Base-by-base conservation (phyloP, 2,888 invertebrate genomes). In the Drosophila algonquin region DNA sequence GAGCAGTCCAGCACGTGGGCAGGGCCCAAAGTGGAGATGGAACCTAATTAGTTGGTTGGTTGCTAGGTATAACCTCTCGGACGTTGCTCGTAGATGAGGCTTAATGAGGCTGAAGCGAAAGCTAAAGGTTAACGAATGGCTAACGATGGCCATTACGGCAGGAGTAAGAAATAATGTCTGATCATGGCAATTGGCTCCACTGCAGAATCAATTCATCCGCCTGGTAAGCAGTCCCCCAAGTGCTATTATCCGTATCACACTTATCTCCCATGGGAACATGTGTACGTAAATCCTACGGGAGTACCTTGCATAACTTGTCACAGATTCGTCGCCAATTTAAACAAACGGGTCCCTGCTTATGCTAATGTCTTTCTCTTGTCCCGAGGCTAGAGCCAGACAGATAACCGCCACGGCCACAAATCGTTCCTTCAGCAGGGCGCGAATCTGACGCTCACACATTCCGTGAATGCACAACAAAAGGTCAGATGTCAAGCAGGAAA, bases 121-220 rank as follows among this genome's bases (percentile, higher is more conserved):
- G 79, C 80, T 46, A 75, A 73, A 80, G 79, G 83, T 74, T 82
- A 82, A 82, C 83, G 79, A 73, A 65, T 65, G 58, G 60, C 77
- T 48, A 80, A 73, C 71, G 73, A 44, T 56, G 61, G 54, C 68
- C 79, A 77, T 81, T 81, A 81, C 53, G 56, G 16, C 72, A 47
- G 53, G 32, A 7, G 40, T 14, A 40, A 40, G 40, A 40, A 14
- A 14, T 40, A 14, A 40, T 40, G 40, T 14, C 40, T 14, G 40
- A 40, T 40, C 40, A 40, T 14, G 40, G 40, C 40, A 51, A 6
- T 35, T n/a, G 63, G 14, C 14, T 47, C 5, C 14, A 7, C 40
- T 40, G 14, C 40, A n/a, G 40, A n/a, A 7, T 40, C n/a, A 14
- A n/a, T n/a, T 40, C n/a, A 14, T 7, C 40, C 40, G n/a, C 14